Evolutionary conservation across 1,140 invertebrate genomes (phyloP).

Genomic region (Eupeodes corollae): DNA sequence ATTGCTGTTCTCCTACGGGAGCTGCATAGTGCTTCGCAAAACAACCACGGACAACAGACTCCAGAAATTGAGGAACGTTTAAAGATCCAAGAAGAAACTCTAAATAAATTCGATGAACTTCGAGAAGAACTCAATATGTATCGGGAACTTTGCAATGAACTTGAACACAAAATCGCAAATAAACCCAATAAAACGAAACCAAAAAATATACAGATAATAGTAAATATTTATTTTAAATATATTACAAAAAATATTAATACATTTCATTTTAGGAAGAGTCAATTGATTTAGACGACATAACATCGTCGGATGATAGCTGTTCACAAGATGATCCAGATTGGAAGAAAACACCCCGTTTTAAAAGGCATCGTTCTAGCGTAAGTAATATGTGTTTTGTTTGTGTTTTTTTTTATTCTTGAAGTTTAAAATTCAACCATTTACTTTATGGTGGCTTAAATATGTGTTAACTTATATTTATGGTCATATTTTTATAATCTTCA

Average conservation of each 20-base stretch:
- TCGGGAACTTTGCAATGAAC: conserved; percentile 25
- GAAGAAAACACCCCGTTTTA: conserved; percentile 48
- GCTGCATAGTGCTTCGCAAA: conserved; percentile 12
- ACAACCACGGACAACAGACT: not conserved
- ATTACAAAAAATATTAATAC: not conserved
- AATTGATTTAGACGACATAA: conserved; percentile 2
- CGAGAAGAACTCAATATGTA: conserved; percentile 34
- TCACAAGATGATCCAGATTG: conserved; percentile 54
- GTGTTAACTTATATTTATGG: conserved; percentile 5
- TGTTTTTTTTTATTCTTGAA: conserved; percentile 5
- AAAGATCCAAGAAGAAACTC: conserved; percentile 37
- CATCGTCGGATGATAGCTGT: conserved; percentile 31
- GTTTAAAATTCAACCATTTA: conserved; percentile 2
- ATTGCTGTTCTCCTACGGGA: conserved; percentile 32
- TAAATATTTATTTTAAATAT: not conserved
- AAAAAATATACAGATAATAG: conserved; percentile 5
- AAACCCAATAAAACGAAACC: conserved; percentile 11
- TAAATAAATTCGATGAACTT: conserved; percentile 29
- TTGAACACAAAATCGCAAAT: conserved; percentile 13
- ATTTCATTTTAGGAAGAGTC: not conserved
- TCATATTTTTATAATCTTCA: too few species aligned
- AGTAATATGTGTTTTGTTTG: conserved; percentile 5
- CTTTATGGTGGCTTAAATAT: not conserved
- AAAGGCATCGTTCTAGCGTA: conserved; percentile 19
- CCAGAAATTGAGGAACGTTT: conserved; percentile 8